Evolutionary conservation across 2,797 vertebrate species (phyloP).

Genomic region (Cottoperca gobio): DNA sequence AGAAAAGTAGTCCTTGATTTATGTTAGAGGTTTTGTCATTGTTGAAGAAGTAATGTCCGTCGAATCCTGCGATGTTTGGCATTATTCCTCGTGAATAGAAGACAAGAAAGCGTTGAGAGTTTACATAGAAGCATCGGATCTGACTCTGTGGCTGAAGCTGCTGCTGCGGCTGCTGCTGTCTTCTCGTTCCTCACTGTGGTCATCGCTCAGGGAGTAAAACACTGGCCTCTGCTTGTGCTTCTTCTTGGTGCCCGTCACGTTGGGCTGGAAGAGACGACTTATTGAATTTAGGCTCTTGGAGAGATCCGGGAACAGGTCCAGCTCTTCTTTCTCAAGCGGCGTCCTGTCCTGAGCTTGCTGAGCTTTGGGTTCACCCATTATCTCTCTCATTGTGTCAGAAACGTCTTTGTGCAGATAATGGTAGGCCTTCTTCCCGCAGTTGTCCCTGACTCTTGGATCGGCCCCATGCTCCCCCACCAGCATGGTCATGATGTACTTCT

Average conservation of each 20-base stretch:
- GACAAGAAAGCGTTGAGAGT: neutral
- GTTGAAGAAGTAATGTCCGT: neutral
- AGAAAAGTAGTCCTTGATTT: neutral
- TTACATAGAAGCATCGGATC: conserved; percentile 82
- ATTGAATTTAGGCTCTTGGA: conserved; percentile 87
- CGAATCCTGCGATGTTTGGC: neutral
- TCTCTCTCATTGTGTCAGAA: conserved; percentile 75
- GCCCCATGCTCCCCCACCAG: conserved; percentile 87
- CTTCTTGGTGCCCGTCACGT: conserved; percentile 82
- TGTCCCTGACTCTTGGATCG: conserved; percentile 86
- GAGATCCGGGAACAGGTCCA: conserved; percentile 81
- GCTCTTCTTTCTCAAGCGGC: conserved; percentile 64
- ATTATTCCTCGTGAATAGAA: neutral
- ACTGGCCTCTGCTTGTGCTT: conserved; percentile 84
- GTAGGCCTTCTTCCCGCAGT: conserved; percentile 90
- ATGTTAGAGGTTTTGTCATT: neutral
- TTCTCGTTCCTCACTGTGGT: conserved; percentile 73
- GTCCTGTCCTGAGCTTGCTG: conserved; percentile 37
- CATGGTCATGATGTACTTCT: conserved; percentile 81
- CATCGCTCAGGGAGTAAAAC: conserved; percentile 76
- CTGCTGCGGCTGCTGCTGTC: conserved; percentile 40
- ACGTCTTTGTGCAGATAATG: conserved; percentile 87
- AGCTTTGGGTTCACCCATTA: conserved; percentile 84
- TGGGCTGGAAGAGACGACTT: conserved; percentile 88
- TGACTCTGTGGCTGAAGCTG: conserved; percentile 58